Conservation (phyloP, 2,113 vertebrate genomes). For the Empidonax alnorum region DNA sequence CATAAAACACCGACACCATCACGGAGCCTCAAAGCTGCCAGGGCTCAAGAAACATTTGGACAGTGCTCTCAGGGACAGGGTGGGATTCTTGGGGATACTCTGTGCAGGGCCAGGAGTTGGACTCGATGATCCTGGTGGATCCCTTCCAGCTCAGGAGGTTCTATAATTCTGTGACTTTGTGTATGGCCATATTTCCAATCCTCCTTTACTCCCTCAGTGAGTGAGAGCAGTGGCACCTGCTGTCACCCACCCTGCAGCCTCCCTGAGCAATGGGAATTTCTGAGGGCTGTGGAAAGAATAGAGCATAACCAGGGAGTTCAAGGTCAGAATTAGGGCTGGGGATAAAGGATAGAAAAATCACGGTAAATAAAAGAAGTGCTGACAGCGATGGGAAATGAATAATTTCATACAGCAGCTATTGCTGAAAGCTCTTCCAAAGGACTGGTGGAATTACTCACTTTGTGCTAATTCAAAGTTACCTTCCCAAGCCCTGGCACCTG, state of each 20-base stretch:
- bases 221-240: not conserved
- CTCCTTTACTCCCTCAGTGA: not conserved
- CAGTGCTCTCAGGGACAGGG: not conserved
- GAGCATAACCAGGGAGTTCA: not conserved
- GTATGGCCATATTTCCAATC: accelerated
- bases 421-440: not conserved
- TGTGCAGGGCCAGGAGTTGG: not conserved
- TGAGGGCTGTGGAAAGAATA: not conserved
- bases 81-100: not conserved
- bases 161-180: not conserved
- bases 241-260: not conserved
- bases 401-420: not conserved
- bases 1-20: not conserved
- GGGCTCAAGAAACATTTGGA: not conserved
- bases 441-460: not conserved
- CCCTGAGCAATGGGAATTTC: not conserved
- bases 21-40: not conserved
- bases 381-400: conserved; percentile 17
- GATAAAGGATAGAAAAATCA: conserved; percentile 18
- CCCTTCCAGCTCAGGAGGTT: not conserved
- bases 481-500: not conserved
- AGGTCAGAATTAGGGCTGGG: conserved; percentile 11
- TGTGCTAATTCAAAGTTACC: not conserved
- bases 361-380: conserved; percentile 39
- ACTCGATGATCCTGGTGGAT: not conserved